Evolutionary conservation across 2,797 vertebrate species (phyloP).

Genomic region (Squalus acanthias): DNA sequence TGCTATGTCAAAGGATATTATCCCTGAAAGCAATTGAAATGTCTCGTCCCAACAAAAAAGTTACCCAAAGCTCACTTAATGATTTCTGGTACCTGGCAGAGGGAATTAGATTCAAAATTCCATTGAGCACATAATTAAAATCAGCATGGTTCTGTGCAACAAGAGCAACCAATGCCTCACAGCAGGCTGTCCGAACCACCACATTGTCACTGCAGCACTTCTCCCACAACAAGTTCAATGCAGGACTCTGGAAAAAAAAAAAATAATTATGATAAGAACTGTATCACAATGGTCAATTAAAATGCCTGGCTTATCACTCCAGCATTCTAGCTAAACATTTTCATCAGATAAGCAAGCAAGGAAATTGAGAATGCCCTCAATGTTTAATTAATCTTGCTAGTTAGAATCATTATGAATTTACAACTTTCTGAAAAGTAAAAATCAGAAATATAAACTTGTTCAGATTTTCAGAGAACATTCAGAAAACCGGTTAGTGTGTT

Average conservation of each 20-base stretch:
- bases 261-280: constrained; percentile 27
- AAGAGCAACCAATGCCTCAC: constrained; percentile 76
- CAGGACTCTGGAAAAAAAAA: constrained; percentile 64
- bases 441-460: neutral
- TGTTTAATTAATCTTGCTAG: neutral
- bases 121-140: constrained; percentile 69
- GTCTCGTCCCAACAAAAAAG: neutral
- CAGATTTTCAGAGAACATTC: neutral
- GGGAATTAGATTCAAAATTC: constrained; percentile 80
- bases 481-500: neutral
- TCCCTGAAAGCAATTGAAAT: neutral
- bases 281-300: constrained; percentile 26
- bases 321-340: neutral
- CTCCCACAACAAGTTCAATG: constrained; percentile 83
- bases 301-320: constrained; percentile 16
- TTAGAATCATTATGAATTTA: neutral
- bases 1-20: constrained; percentile 10
- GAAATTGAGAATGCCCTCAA: neutral
- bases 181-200: constrained; percentile 74
- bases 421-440: neutral
- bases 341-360: neutral
- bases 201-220: constrained; percentile 74
- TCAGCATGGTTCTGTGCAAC: constrained; percentile 83
- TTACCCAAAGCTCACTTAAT: neutral
- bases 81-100: constrained; percentile 71